A percentile compares a stretch with the other conserved stretches of the same genome.
Evolutionary conservation across 2,888 invertebrate genomes (phyloP).

Genomic region (Chloroclystis v-ata): DNA sequence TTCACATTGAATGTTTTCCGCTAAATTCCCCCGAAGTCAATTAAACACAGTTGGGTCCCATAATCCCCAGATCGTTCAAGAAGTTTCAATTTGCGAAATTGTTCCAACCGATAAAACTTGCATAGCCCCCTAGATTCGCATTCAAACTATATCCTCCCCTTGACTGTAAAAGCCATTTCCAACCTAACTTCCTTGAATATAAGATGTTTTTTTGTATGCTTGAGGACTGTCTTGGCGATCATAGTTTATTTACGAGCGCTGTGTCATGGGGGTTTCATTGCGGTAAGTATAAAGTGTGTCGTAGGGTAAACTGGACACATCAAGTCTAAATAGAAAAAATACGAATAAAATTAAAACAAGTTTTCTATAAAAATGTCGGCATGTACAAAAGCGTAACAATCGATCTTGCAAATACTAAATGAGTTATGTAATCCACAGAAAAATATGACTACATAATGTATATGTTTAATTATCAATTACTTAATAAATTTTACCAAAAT

Average conservation of each 20-base stretch:
- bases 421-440: too few species aligned
- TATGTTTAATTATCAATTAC: too few species aligned
- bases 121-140: conserved; percentile 26
- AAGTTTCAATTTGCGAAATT: conserved; percentile 33
- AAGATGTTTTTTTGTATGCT: conserved; percentile 2
- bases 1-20: background rate
- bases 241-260: conserved; percentile 46
- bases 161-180: background rate
- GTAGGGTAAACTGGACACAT: background rate
- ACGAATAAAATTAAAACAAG: too few species aligned
- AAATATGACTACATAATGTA: too few species aligned
- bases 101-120: conserved; percentile 35
- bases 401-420: too few species aligned
- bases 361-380: too few species aligned
- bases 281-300: conserved; percentile 23
- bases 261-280: conserved; percentile 52
- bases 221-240: conserved; percentile 6
- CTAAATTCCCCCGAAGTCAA: background rate
- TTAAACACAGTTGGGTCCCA: conserved; percentile 2
- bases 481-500: too few species aligned
- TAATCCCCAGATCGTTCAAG: conserved; percentile 12
- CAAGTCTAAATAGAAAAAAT: too few species aligned
- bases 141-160: conserved; percentile 16
- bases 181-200: conserved; percentile 1
- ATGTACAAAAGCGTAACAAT: too few species aligned